A percentile compares a stretch with the other conserved stretches of the same genome.
Evolutionary conservation across 2,113 vertebrate genomes (phyloP).

Genomic region (Excalfactoria chinensis): DNA sequence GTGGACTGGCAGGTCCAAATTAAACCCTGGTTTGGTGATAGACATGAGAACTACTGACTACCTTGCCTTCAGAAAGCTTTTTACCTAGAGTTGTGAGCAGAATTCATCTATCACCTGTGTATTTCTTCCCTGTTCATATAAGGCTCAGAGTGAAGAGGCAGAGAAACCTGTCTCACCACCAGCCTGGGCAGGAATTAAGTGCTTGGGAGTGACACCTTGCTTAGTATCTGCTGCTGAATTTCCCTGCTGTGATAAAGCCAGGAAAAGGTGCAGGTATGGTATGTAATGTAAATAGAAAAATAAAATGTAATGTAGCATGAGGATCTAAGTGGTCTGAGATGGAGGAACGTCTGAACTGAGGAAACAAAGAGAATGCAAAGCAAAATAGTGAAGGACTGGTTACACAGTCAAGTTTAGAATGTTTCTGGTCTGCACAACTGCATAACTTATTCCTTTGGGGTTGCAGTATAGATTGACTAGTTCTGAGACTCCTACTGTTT

Average conservation of each 20-base stretch:
- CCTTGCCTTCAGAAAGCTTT: background rate
- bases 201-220: background rate
- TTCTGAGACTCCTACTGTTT: background rate
- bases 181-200: background rate
- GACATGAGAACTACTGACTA: background rate
- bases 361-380: background rate
- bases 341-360: background rate
- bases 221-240: background rate
- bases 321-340: background rate
- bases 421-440: too few relatives aligned
- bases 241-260: background rate
- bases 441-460: background rate
- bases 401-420: background rate
- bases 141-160: background rate
- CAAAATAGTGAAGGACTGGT: background rate
- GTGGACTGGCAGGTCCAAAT: background rate
- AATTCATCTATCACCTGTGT: background rate
- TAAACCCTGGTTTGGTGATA: background rate
- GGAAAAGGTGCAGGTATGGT: background rate
- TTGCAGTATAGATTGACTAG: background rate
- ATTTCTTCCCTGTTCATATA: too few relatives aligned
- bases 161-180: too few relatives aligned
- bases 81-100: background rate
- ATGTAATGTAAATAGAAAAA: background rate
- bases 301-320: accelerated